phyloP scores from a whole-genome alignment of 2,797 vertebrate species.

The Phalloptychus januarius region DNA sequence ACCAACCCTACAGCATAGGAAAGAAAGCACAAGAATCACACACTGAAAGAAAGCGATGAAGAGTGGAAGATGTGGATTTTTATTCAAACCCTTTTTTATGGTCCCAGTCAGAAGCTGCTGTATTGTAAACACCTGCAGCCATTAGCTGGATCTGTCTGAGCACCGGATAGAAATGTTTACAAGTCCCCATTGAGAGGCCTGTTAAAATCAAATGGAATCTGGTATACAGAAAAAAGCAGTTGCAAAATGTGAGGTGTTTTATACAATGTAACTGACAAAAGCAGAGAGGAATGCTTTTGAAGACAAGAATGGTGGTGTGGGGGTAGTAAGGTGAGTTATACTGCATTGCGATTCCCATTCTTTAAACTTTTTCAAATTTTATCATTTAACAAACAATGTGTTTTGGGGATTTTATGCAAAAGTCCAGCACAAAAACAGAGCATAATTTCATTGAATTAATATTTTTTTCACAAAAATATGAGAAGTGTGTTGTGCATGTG shows the following conservation, averaged over 20 bases:
- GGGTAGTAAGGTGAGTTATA: conserved; percentile 52
- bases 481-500: background rate
- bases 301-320: conserved; percentile 64
- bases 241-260: conserved; percentile 54
- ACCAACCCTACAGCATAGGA: conserved; percentile 47
- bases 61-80: conserved; percentile 63
- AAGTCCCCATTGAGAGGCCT: conserved; percentile 76
- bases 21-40: conserved; percentile 40
- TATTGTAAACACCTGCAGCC: conserved; percentile 82
- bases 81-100: conserved; percentile 72
- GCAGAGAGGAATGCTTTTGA: conserved; percentile 62
- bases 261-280: conserved; percentile 64
- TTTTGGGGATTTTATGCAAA: background rate
- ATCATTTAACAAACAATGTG: background rate
- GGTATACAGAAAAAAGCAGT: conserved; percentile 68
- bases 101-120: conserved; percentile 70
- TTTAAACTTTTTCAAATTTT: background rate
- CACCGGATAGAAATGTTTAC: conserved; percentile 79
- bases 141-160: conserved; percentile 79
- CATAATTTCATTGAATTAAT: background rate
- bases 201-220: conserved; percentile 74
- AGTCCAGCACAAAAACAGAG: background rate
- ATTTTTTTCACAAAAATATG: background rate
- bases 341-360: background rate
- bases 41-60: conserved; percentile 43